Conservation (phyloP, 64 coral and sea anemone species). For the Hydrozoanthus tunicans region DNA sequence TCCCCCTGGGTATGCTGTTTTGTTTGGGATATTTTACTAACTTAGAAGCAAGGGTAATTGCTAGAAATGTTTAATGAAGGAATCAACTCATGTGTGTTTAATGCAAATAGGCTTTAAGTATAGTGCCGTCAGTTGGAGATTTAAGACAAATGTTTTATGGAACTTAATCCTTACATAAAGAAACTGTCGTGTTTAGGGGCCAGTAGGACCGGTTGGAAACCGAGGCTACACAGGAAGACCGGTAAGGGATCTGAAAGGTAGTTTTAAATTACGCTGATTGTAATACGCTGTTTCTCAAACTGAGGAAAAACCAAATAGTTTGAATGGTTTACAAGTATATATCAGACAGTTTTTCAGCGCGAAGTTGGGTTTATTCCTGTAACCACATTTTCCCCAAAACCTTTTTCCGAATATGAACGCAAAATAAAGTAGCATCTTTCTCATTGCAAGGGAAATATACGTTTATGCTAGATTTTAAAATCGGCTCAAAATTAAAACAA, state of each 20-base stretch:
- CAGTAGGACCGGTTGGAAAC: constrained; percentile 3
- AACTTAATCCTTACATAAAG: neutral
- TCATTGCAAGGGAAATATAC: no score
- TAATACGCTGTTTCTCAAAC: neutral
- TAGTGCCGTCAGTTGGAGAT: neutral
- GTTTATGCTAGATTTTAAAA: no score
- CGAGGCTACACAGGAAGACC: constrained; percentile 10
- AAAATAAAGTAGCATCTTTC: no score
- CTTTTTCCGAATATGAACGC: no score
- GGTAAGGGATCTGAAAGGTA: neutral
- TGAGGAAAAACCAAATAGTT: neutral
- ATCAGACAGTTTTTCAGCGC: no score
- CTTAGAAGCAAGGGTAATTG: neutral
- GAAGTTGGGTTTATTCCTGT: no score
- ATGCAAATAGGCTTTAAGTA: neutral
- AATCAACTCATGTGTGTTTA: neutral
- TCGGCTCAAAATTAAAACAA: no score
- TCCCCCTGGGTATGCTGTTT: neutral
- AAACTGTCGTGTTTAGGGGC: neutral
- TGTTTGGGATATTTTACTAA: neutral
- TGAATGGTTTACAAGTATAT: neutral
- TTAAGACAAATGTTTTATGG: neutral
- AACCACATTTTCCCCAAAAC: no score
- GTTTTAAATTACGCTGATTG: neutral
- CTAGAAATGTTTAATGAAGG: neutral